Conservation (phyloP, 2,888 invertebrate species). For the Ctenicera cuprea region DNA sequence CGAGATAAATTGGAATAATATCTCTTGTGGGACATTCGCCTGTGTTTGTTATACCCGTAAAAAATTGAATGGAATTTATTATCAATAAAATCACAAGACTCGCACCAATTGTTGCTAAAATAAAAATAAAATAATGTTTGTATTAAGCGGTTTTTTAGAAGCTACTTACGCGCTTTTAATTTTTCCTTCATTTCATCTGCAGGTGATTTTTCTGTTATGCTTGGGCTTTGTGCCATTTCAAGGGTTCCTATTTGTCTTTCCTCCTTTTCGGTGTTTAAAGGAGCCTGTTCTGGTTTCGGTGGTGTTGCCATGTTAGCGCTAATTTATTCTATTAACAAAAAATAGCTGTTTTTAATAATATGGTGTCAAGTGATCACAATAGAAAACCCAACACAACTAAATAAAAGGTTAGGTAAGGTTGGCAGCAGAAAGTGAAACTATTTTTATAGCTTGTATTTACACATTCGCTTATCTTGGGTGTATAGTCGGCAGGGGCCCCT, state of each 20-base stretch:
- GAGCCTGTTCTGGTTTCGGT: slow-evolving; percentile 14
- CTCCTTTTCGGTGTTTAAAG: slow-evolving; percentile 20
- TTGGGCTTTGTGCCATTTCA: neutral
- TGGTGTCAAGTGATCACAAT: too few species aligned
- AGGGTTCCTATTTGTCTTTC: neutral
- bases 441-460: too few species aligned
- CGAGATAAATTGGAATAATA: slow-evolving; percentile 65
- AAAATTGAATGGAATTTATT: slow-evolving; percentile 62
- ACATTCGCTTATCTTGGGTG: too few species aligned
- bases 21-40: slow-evolving; percentile 65
- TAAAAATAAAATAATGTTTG: slow-evolving; percentile 40
- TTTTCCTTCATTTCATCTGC: slow-evolving; percentile 38
- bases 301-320: neutral
- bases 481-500: too few species aligned
- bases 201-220: slow-evolving; percentile 11
- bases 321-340: too few species aligned
- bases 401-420: too few species aligned
- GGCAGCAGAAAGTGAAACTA: too few species aligned
- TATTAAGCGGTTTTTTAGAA: slow-evolving; percentile 26
- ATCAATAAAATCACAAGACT: slow-evolving; percentile 60
- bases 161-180: slow-evolving; percentile 44
- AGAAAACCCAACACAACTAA: too few species aligned
- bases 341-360: too few species aligned
- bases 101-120: slow-evolving; percentile 64
- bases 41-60: slow-evolving; percentile 62